These are phyloP conservation scores for Deroptyus accipitrinus DNA, from an alignment of 2,113 vertebrate genomes.

Conservation along the genomic window DNA sequence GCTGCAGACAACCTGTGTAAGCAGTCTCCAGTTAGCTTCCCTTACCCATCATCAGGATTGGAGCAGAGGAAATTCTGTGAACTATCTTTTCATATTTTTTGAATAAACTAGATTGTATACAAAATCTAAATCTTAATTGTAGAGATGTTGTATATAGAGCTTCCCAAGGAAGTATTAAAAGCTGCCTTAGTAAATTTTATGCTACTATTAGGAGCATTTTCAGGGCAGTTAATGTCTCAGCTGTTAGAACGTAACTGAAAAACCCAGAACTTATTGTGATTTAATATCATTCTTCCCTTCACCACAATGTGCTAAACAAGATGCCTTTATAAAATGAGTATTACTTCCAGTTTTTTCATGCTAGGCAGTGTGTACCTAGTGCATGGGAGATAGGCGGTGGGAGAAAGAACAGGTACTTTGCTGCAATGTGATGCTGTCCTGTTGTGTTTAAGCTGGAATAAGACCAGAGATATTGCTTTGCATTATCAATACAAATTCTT, in stretches of 20 bases:
- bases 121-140: neutral
- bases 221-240: neutral
- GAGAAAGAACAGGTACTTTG: neutral
- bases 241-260: neutral
- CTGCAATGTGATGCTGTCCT: neutral
- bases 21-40: neutral
- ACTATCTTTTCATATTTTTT: neutral
- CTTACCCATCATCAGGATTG: neutral
- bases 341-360: neutral
- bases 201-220: neutral
- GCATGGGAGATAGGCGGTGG: neutral
- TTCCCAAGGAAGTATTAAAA: neutral
- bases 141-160: neutral
- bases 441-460: neutral
- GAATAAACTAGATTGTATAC: neutral
- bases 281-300: neutral
- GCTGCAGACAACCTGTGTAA: neutral
- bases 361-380: neutral
- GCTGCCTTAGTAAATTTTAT: neutral
- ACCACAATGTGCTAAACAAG: neutral
- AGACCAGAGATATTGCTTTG: neutral
- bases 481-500: neutral
- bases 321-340: neutral
- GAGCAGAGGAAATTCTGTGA: neutral
- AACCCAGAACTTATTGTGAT: neutral